phyloP scores from a whole-genome alignment of 2,113 vertebrate species.

The Carollia perspicillata region DNA sequence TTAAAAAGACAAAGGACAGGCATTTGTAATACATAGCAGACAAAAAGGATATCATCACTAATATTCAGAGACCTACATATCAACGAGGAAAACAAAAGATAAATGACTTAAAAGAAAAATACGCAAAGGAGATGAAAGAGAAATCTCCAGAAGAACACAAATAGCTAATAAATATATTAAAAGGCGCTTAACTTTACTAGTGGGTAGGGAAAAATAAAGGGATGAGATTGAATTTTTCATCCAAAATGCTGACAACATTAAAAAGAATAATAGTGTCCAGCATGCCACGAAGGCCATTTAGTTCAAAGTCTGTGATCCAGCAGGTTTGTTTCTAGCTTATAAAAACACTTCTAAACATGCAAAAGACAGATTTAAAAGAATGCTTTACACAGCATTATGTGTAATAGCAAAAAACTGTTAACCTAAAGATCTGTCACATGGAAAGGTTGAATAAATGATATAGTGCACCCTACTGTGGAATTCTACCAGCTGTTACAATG shows the following conservation, averaged over 20 bases:
- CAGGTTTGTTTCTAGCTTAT: background rate
- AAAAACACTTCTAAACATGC: slow-evolving; percentile 22
- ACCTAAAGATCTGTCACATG: background rate
- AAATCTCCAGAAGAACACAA: background rate
- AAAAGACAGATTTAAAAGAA: background rate
- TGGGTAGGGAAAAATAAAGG: background rate
- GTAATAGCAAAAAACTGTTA: background rate
- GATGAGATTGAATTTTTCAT: background rate
- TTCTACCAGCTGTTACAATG: background rate
- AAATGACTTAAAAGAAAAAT: slow-evolving; percentile 19
- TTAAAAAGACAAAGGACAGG: background rate
- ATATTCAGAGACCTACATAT: background rate
- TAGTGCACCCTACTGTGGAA: background rate
- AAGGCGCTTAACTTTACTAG: background rate
- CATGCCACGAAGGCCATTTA: background rate
- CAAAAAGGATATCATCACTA: background rate
- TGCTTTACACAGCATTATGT: background rate
- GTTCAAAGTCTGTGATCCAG: background rate
- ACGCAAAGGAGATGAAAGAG: background rate
- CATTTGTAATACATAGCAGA: background rate
- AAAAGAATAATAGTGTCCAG: background rate
- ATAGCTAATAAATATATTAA: background rate
- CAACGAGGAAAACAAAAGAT: slow-evolving; percentile 15
- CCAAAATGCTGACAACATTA: slow-evolving; percentile 5
- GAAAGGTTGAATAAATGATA: background rate